Evolutionary conservation across 1,140 invertebrate genomes (phyloP).

Genomic region (Pararge aegeria): DNA sequence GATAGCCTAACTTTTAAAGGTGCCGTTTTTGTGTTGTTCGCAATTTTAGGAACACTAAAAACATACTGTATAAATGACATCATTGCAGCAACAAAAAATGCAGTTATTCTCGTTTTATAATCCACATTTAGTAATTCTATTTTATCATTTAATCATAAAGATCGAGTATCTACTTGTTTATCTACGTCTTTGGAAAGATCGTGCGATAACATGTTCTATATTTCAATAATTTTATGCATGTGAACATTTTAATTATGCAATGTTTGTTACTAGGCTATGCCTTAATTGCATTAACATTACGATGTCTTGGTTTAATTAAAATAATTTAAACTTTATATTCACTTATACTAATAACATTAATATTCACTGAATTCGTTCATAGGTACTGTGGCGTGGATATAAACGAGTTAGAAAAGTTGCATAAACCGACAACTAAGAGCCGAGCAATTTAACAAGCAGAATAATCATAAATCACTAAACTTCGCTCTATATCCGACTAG

Average conservation of each 20-base stretch:
- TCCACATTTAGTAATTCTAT: not conserved
- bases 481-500: too few relatives aligned
- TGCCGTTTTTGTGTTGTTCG: too few relatives aligned
- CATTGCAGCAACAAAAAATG: too few relatives aligned
- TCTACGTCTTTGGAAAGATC: not conserved
- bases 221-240: constrained; percentile 3
- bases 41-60: too few relatives aligned
- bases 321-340: constrained; percentile 1
- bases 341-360: not conserved
- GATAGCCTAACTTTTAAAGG: too few relatives aligned
- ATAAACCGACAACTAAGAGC: not conserved
- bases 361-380: not conserved
- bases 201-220: not conserved
- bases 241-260: constrained; percentile 1
- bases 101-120: too few relatives aligned
- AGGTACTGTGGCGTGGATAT: not conserved
- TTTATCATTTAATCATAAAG: not conserved
- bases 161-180: not conserved
- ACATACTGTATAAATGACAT: too few relatives aligned
- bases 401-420: too few relatives aligned
- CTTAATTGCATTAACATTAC: not conserved
- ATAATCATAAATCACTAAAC: too few relatives aligned
- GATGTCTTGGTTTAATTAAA: not conserved
- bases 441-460: too few relatives aligned
- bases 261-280: not conserved